Evolutionary conservation across 2,797 vertebrate species (phyloP), one percentile per base, ranked within the genome.

Genomic region (Myotis myotis): DNA sequence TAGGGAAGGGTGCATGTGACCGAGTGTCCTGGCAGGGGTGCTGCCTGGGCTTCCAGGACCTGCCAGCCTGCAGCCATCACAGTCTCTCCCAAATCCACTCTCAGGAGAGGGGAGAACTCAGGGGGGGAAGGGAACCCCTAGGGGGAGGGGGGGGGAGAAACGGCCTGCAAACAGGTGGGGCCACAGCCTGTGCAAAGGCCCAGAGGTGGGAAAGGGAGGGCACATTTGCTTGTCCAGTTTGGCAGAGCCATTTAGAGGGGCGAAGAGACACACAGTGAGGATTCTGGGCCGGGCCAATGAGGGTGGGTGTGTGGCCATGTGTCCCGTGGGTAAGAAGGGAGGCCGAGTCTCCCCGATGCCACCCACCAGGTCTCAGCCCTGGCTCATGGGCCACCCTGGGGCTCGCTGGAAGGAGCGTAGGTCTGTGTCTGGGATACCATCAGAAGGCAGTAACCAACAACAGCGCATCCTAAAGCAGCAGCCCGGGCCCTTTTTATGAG

Each of bases 401-500:
- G 44, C 76, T 72, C 1, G 0, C 28, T 4, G 47, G 0, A 0
- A n/a, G 19, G 5, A 87, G 92, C 94, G 70, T 68, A 49, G 53
- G 95, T 95, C 95, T 84, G 83, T 76, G 62, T 81, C 91, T 93
- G 87, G 96, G 83, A 53, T 23, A 17, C 92, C 96, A 79, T 86
- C 90, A 30, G 87, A 93, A 93, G 96, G 97, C 95, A 83, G 33
- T 3, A 7, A 83, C 96, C 95, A 96, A 95, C 68, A 93, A 13
- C 87, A n/a, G 82, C 53, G 82, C 80, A 92, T 96, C 87, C 94
- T 44, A n/a, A 91, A 89, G 76, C 84, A 96, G 97, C 92, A 96
- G 91, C 94, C 44, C 47, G 2, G 66, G 17, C 83, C 12, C 87
- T 68, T 72, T 15, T 33, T 86, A 68, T 55, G 83, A 85, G 94